phyloP scores from a whole-genome alignment of 2,888 invertebrate species.

The Philhelius pedissequus region DNA sequence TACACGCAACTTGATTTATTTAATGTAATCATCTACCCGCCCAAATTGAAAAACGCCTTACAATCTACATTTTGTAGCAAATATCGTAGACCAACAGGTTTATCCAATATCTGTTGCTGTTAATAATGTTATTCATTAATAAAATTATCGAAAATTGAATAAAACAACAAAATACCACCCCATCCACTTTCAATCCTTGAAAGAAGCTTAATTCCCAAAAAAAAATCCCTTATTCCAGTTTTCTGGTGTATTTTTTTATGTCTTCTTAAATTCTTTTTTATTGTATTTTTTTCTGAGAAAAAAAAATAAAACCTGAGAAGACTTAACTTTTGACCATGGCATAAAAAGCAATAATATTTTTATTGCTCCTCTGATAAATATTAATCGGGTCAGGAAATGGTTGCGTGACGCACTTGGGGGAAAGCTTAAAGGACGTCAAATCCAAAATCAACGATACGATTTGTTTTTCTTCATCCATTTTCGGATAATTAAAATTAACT shows the following conservation, averaged over 20 bases:
- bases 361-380: constrained; percentile 38
- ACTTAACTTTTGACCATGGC: background rate
- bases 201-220: background rate
- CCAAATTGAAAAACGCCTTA: too few relatives aligned
- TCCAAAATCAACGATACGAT: constrained; percentile 52
- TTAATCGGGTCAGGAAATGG: constrained; percentile 45
- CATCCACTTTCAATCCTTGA: background rate
- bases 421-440: constrained; percentile 23
- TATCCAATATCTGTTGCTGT: too few relatives aligned
- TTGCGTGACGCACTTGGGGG: constrained; percentile 53
- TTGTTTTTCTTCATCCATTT: constrained; percentile 33
- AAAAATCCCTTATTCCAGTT: background rate
- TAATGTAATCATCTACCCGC: too few relatives aligned
- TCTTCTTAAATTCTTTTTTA: background rate
- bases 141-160: too few relatives aligned
- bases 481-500: constrained; percentile 65
- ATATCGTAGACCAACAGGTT: too few relatives aligned
- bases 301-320: background rate
- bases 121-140: too few relatives aligned
- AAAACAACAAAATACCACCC: too few relatives aligned
- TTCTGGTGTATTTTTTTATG: background rate
- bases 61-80: too few relatives aligned
- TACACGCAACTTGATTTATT: too few relatives aligned
- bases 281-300: background rate
- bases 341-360: constrained; percentile 40